Conservation (phyloP, 2,888 invertebrate species). For the Congeria kusceri region DNA sequence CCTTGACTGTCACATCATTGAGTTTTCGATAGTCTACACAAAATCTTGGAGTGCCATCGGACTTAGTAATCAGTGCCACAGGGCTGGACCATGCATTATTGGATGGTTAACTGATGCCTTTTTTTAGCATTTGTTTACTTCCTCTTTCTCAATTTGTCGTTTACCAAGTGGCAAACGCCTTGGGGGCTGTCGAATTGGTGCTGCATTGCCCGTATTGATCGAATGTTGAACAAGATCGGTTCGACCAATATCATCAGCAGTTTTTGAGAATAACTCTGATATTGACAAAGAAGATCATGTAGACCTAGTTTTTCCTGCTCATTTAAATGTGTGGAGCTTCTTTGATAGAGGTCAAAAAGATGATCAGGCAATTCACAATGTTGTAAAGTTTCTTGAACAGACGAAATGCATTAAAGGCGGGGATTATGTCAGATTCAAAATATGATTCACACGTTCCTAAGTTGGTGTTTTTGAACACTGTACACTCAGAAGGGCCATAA, state of each 20-base stretch:
- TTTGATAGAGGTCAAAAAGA: slow-evolving; percentile 8
- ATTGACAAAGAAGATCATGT: slow-evolving; percentile 4
- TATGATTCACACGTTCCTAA: slow-evolving; percentile 23
- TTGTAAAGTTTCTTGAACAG: slow-evolving; percentile 4
- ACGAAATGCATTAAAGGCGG: not conserved
- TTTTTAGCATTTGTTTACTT: slow-evolving; percentile 41
- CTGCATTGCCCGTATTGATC: slow-evolving; percentile 23
- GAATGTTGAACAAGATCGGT: slow-evolving; percentile 20
- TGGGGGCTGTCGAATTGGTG: slow-evolving; percentile 38
- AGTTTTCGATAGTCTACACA: slow-evolving; percentile 45
- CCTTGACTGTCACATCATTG: slow-evolving; percentile 33
- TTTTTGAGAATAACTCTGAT: slow-evolving; percentile 23
- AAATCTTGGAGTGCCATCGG: slow-evolving; percentile 46
- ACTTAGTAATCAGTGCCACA: slow-evolving; percentile 47
- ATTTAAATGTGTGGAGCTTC: not conserved
- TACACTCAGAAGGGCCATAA: no score
- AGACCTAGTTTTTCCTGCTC: not conserved
- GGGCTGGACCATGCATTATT: slow-evolving; percentile 44
- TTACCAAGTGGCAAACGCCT: slow-evolving; percentile 36
- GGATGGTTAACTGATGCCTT: slow-evolving; percentile 38
- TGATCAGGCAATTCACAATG: not conserved
- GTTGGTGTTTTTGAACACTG: no score
- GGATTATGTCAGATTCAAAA: slow-evolving; percentile 1
- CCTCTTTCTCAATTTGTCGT: slow-evolving; percentile 26
- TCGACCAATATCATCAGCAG: slow-evolving; percentile 24